These are phyloP conservation scores for Mimachlamys varia DNA, from an alignment of 2,888 invertebrate species.

Conservation along the genomic window DNA sequence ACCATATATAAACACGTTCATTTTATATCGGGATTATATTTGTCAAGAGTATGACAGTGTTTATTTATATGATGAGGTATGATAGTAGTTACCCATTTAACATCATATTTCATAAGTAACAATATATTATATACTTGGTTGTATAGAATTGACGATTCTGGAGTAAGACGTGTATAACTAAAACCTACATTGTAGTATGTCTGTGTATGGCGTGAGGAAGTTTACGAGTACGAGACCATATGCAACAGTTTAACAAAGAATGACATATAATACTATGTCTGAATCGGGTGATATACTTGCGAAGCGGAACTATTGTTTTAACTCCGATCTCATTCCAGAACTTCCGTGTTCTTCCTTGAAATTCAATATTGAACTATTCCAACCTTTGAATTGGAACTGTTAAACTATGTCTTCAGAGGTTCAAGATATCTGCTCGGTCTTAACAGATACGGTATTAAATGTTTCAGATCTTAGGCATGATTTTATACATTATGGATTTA, in stretches of 20 bases:
- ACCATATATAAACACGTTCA: not conserved
- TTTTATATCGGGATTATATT: conserved; percentile 12
- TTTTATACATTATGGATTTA: not conserved
- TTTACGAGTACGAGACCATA: too few relatives aligned
- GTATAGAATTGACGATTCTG: not conserved
- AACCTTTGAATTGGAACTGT: too few relatives aligned
- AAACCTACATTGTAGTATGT: too few relatives aligned
- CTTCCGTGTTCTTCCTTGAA: too few relatives aligned
- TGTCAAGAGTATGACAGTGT: not conserved
- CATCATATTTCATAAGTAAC: too few relatives aligned
- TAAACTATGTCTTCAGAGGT: not conserved
- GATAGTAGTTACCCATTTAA: not conserved
- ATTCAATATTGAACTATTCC: not conserved
- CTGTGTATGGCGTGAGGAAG: too few relatives aligned
- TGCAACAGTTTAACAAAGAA: too few relatives aligned
- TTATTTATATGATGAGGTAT: not conserved
- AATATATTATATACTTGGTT: not conserved
- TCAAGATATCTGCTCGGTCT: too few relatives aligned
- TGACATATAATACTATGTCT: too few relatives aligned
- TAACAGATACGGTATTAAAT: too few relatives aligned
- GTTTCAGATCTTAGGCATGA: too few relatives aligned
- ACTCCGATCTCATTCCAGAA: conserved; percentile 17
- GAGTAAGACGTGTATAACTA: conserved; percentile 12
- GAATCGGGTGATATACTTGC: not conserved
- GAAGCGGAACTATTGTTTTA: not conserved